A percentile compares a stretch with the other conserved stretches of the same genome.
phyloP scores from a whole-genome alignment of 2,797 vertebrate genomes.

The Potorous gilbertii region DNA sequence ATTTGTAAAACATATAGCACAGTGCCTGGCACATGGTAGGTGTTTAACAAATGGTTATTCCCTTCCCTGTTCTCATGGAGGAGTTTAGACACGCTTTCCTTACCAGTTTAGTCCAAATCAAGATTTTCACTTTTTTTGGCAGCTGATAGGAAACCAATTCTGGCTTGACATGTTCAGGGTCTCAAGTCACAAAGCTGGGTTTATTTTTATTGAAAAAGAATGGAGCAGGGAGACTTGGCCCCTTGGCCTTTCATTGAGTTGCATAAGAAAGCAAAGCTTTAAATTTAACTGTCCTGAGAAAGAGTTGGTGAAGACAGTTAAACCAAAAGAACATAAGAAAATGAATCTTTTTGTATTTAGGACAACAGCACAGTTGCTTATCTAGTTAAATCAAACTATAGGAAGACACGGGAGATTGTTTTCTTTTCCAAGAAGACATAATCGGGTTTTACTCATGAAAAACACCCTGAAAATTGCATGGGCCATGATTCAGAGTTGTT shows the following conservation, averaged over 20 bases:
- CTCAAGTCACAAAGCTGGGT: slow-evolving; percentile 47
- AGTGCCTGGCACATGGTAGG: not conserved
- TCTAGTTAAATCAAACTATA: slow-evolving; percentile 26
- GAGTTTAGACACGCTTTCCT: slow-evolving; percentile 27
- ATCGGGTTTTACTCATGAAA: slow-evolving; percentile 33
- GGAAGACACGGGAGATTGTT: not conserved
- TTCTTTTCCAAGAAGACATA: slow-evolving; percentile 18
- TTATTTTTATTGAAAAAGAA: slow-evolving; percentile 61
- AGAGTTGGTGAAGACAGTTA: slow-evolving; percentile 45
- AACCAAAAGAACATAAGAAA: slow-evolving; percentile 10
- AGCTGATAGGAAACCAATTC: slow-evolving; percentile 54
- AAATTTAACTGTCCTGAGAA: not conserved
- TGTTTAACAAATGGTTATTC: not conserved
- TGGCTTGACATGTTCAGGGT: slow-evolving; percentile 28
- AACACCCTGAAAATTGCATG: not conserved
- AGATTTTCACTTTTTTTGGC: slow-evolving; percentile 32
- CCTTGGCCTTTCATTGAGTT: slow-evolving; percentile 9
- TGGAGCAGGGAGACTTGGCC: slow-evolving; percentile 28
- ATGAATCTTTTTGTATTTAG: slow-evolving; percentile 38
- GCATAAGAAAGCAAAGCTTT: not conserved
- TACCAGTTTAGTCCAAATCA: slow-evolving; percentile 44
- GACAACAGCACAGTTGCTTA: slow-evolving; percentile 26
- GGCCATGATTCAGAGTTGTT: not conserved
- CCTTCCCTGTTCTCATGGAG: not conserved
- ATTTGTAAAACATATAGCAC: not conserved